phyloP scores from a whole-genome alignment of 2,888 invertebrate genomes.

The Adelognathus sp. region DNA sequence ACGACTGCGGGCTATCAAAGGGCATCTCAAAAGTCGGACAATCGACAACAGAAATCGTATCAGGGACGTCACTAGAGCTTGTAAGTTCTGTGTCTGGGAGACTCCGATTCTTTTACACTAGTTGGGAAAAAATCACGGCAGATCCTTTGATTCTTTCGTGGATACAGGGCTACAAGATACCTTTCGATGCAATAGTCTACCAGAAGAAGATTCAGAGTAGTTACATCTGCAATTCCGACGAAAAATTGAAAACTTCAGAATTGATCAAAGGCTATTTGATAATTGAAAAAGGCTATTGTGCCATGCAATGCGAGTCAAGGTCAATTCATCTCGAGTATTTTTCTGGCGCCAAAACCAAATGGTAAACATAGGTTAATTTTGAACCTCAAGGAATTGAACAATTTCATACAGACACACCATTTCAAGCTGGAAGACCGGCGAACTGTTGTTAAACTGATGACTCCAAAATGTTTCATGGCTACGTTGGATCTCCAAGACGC shows the following conservation, averaged over 20 bases:
- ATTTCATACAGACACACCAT: conserved; percentile 3
- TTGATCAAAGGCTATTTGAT: not conserved
- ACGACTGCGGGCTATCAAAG: too few relatives aligned
- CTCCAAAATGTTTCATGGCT: not conserved
- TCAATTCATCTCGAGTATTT: not conserved
- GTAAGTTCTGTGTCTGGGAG: conserved; percentile 36
- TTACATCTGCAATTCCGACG: not conserved
- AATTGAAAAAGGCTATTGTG: conserved; percentile 2
- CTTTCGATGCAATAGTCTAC: not conserved
- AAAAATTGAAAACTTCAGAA: not conserved
- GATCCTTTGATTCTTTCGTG: conserved; percentile 14
- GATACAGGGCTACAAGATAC: conserved; percentile 24
- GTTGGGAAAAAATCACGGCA: conserved; percentile 7
- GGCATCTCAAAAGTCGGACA: not conserved
- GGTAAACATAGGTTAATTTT: not conserved
- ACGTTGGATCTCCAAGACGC: conserved; percentile 15
- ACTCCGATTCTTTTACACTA: not conserved
- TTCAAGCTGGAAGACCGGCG: conserved; percentile 19
- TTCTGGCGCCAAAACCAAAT: not conserved
- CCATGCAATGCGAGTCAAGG: not conserved
- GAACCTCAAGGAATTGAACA: conserved; percentile 14
- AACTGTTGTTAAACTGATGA: not conserved
- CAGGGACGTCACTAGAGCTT: not conserved
- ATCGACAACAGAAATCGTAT: not conserved
- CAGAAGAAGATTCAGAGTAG: not conserved